Conservation (phyloP, 2,888 invertebrate species). For the Ctenicera cuprea region DNA sequence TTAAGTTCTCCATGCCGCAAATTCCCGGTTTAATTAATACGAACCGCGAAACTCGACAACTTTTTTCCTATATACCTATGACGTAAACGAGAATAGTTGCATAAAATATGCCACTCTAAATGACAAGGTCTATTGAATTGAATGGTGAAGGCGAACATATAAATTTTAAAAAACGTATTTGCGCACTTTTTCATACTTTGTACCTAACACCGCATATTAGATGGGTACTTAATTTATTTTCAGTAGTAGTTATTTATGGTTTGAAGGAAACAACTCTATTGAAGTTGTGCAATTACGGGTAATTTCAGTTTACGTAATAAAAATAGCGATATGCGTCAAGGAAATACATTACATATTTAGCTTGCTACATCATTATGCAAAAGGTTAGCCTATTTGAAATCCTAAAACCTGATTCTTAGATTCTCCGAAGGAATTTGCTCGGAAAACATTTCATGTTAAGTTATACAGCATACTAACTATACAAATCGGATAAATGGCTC, state of each 20-base stretch:
- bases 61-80: conserved; percentile 16
- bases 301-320: conserved; percentile 21
- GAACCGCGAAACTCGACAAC: background rate
- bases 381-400: background rate
- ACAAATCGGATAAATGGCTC: too few species aligned
- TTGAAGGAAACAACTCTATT: background rate
- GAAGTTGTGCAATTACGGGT: background rate
- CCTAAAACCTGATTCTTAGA: background rate
- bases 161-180: too few species aligned
- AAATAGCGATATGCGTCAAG: background rate
- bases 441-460: background rate
- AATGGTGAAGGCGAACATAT: background rate
- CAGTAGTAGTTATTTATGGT: background rate
- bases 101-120: conserved; percentile 21
- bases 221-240: background rate
- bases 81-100: conserved; percentile 14
- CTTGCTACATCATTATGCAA: conserved; percentile 6
- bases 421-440: background rate
- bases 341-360: background rate
- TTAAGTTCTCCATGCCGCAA: conserved; percentile 1
- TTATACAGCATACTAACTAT: too few species aligned
- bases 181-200: too few species aligned
- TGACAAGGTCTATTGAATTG: conserved; percentile 30
- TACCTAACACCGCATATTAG: too few species aligned
- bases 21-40: conserved; percentile 15